phyloP scores from a whole-genome alignment of 2,888 invertebrate species.

The Ephialtes manifestator region DNA sequence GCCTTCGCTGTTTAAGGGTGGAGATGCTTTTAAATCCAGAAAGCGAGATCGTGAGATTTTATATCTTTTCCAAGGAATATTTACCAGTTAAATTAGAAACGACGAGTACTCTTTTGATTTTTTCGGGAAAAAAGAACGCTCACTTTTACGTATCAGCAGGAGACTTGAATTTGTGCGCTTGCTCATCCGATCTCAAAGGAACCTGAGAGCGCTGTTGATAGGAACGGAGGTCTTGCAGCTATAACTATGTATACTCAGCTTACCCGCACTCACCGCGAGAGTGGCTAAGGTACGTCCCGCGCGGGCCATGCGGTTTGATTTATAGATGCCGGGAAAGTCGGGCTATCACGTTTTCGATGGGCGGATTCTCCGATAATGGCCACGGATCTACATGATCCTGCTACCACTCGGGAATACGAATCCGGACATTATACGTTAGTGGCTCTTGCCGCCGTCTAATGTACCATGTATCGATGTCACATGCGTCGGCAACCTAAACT shows the following conservation, averaged over 20 bases:
- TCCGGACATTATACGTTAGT: slow-evolving; percentile 77
- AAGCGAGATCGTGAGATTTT: neutral
- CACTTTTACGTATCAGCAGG: neutral
- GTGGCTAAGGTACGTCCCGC: slow-evolving; percentile 57
- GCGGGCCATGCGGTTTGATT: slow-evolving; percentile 75
- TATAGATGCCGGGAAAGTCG: slow-evolving; percentile 76
- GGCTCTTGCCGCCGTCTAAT: slow-evolving; percentile 11
- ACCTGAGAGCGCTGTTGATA: slow-evolving; percentile 18
- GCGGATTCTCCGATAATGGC: slow-evolving; percentile 82
- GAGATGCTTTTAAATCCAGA: neutral
- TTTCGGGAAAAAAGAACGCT: slow-evolving; percentile 11
- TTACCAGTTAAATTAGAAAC: slow-evolving; percentile 21
- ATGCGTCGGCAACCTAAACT: slow-evolving; percentile 33
- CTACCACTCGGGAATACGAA: slow-evolving; percentile 80
- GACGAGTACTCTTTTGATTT: slow-evolving; percentile 11
- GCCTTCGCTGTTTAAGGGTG: too few relatives aligned
- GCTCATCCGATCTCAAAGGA: slow-evolving; percentile 5
- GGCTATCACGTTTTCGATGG: slow-evolving; percentile 81
- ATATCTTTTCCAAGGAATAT: slow-evolving; percentile 11
- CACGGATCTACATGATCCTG: slow-evolving; percentile 81
- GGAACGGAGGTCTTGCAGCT: neutral
- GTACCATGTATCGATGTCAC: slow-evolving; percentile 37
- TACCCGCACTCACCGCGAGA: slow-evolving; percentile 32
- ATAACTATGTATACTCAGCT: slow-evolving; percentile 5
- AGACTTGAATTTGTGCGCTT: slow-evolving; percentile 7